Evolutionary conservation across 2,113 vertebrate genomes (phyloP), one percentile per base, ranked within the genome.

Genomic region (Pollimyrus isidori): DNA sequence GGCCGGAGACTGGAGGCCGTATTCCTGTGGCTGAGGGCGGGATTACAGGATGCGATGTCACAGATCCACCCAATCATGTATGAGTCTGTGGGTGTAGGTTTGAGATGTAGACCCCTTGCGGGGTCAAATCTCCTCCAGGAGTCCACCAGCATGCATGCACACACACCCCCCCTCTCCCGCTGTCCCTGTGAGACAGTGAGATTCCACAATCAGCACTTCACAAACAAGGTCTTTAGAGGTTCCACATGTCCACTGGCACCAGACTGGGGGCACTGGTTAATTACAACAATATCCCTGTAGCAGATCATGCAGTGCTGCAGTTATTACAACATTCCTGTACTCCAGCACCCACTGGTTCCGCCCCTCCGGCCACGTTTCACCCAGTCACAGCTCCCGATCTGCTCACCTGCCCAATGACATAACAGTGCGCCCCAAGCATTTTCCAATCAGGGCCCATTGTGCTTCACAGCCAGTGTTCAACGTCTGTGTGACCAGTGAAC

Each of bases 221-320:
- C 94, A 94, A 95, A 95, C 92, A 88, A 88, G 88, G 91, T 93
- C 94, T 97, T 97, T 97, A 97, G 93, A 96, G 95, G 92, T 97
- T 97, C 96, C 97, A 97, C 96, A 97, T 97, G 96, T 94, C 88
- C 91, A 92, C 93, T 95, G 96, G 95, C 94, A 96, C 94, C 95
- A 95, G 96, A 94, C 94, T 92, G 94, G 94, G 92, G 94, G 94
- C 95, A 94, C 91, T 95, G 95, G 94, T 94, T 95, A 95, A 93
- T 93, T 92, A 93, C 92, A 95, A 96, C 93, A 94, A 92, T 89
- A 94, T 93, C 91, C 92, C 95, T 95, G 91, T 91, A 93, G 93
- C 91, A 90, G 94, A 94, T 95, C 95, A 94, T 92, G 94, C 93
- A 53, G 52, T 93, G 92, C 95, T 95, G 95, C 35, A 50, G 95